phyloP scores from a whole-genome alignment of 2,113 vertebrate genomes.

The Chlorocebus sabaeus region DNA sequence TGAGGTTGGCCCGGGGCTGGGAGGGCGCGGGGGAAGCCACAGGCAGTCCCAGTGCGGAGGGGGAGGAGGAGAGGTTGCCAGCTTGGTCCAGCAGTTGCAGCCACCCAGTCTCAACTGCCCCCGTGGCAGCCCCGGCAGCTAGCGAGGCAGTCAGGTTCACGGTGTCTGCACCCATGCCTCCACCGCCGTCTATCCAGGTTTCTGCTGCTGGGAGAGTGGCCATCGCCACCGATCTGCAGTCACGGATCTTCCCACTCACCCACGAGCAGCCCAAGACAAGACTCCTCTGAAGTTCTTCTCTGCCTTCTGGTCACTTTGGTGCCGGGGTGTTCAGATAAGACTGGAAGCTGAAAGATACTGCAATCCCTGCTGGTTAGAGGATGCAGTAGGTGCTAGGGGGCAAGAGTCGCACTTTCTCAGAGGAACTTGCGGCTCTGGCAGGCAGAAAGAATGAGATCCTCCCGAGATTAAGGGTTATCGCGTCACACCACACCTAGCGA shows the following conservation, averaged over 20 bases:
- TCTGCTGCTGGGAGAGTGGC: conserved; percentile 44
- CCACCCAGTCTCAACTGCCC: neutral
- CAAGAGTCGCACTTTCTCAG: neutral
- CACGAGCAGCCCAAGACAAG: neutral
- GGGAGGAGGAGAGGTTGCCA: conserved; percentile 54
- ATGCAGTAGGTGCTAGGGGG: neutral
- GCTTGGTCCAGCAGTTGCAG: neutral
- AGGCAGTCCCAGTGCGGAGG: neutral
- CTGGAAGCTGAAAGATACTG: neutral
- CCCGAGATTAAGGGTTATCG: neutral
- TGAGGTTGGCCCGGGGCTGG: conserved; percentile 80
- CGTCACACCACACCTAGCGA: neutral
- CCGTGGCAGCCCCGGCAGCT: rapidly evolving
- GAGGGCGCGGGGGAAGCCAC: neutral
- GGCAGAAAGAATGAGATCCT: neutral
- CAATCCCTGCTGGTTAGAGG: neutral
- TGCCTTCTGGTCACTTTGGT: neutral
- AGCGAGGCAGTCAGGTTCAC: conserved; percentile 62
- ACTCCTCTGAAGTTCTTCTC: neutral
- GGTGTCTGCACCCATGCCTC: neutral
- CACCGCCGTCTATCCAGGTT: conserved; percentile 48
- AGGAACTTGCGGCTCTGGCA: neutral
- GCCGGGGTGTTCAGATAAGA: neutral
- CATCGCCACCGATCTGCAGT: conserved; percentile 46
- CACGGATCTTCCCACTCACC: neutral